phyloP scores from a whole-genome alignment of 2,888 invertebrate species.

The Microchrysa polita region DNA sequence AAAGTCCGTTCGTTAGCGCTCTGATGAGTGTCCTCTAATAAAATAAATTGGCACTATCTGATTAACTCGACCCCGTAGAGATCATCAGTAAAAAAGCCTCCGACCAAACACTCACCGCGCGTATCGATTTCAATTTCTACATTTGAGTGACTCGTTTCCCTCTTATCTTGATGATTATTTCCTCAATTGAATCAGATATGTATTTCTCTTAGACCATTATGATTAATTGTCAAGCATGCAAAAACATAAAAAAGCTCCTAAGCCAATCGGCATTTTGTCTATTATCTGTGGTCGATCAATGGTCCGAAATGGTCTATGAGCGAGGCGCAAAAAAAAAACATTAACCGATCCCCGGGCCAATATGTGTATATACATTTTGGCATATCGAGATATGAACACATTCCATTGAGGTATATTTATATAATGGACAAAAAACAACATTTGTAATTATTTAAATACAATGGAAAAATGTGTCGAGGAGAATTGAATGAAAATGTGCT shows the following conservation, averaged over 20 bases:
- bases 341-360: neutral
- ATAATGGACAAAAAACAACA: conserved; percentile 33
- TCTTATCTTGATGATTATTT: conserved; percentile 7
- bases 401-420: neutral
- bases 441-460: conserved; percentile 39
- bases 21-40: no score
- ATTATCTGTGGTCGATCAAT: neutral
- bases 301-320: neutral
- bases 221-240: conserved; percentile 8
- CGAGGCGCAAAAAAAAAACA: neutral
- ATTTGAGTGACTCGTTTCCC: neutral
- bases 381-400: neutral
- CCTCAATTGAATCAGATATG: neutral
- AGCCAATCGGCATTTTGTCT: neutral
- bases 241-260: neutral
- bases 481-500: conserved; percentile 35
- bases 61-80: no score
- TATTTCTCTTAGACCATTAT: neutral
- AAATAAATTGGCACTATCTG: no score
- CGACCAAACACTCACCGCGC: no score
- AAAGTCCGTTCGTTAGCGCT: no score
- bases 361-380: neutral
- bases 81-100: no score
- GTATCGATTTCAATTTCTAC: neutral
- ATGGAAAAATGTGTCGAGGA: conserved; percentile 43